phyloP scores from a whole-genome alignment of 53 echinoderm and acorn worm species.

The Temnopleurus reevesii region DNA sequence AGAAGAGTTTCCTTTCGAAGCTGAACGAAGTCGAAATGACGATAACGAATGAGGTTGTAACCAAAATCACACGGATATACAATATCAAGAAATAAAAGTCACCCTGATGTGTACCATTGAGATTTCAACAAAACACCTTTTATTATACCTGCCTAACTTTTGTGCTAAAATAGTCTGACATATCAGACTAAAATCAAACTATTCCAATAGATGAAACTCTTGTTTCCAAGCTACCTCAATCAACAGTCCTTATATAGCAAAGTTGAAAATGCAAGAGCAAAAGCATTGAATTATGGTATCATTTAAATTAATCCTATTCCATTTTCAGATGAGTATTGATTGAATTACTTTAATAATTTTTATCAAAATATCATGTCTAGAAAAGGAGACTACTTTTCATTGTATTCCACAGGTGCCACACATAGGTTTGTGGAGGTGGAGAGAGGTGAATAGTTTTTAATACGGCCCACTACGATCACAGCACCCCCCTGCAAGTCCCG shows the following conservation, averaged over 20 bases:
- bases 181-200: neutral
- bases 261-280: no score
- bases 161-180: neutral
- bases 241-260: no score
- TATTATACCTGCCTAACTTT: neutral
- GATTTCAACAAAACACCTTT: neutral
- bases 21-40: neutral
- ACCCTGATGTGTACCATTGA: neutral
- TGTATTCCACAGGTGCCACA: neutral
- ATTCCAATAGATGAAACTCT: no score
- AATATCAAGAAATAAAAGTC: neutral
- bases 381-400: neutral
- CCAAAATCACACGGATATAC: conserved; percentile 22
- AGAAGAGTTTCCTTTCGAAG: neutral
- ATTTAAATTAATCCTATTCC: no score
- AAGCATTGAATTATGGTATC: no score
- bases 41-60: neutral
- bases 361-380: no score
- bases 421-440: neutral
- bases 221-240: no score
- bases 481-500: neutral
- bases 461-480: neutral
- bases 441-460: neutral
- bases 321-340: no score
- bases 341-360: no score